Evolutionary conservation across 2,888 invertebrate species (phyloP).

Genomic region (Andrena bicolor): DNA sequence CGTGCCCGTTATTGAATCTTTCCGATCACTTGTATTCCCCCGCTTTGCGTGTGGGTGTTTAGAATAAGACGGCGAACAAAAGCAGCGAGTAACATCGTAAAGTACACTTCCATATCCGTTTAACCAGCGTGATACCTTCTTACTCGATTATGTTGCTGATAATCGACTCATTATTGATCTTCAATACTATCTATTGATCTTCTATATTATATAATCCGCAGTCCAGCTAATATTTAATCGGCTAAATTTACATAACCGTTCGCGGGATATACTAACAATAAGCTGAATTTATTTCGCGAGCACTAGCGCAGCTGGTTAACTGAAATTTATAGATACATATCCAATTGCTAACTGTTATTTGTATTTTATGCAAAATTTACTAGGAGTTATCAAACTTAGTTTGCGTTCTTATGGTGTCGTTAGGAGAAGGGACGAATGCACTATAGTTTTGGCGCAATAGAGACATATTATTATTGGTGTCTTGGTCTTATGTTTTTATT

Average conservation of each 20-base stretch:
- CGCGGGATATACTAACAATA: background rate
- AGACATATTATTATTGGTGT: too few relatives aligned
- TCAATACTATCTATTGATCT: background rate
- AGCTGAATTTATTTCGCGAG: background rate
- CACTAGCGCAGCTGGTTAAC: too few relatives aligned
- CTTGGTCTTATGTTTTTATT: too few relatives aligned
- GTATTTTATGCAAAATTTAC: too few relatives aligned
- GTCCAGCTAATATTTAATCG: background rate
- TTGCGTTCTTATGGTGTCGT: too few relatives aligned
- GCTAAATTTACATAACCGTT: background rate
- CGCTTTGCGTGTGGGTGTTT: constrained; percentile 53
- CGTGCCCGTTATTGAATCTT: constrained; percentile 50
- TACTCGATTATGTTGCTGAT: constrained; percentile 10
- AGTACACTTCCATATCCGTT: constrained; percentile 37
- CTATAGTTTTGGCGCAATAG: too few relatives aligned
- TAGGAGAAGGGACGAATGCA: too few relatives aligned
- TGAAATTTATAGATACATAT: too few relatives aligned
- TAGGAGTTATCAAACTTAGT: too few relatives aligned
- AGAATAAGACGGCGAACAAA: constrained; percentile 38
- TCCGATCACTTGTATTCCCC: constrained; percentile 23
- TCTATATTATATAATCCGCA: background rate
- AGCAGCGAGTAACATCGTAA: constrained; percentile 36
- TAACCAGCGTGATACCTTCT: constrained; percentile 21
- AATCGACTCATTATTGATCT: constrained; percentile 24
- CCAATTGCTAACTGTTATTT: too few relatives aligned